Evolutionary conservation across 2,888 invertebrate genomes (phyloP), one percentile per base, ranked within the genome.

Genomic region (Parnassius mnemosyne): DNA sequence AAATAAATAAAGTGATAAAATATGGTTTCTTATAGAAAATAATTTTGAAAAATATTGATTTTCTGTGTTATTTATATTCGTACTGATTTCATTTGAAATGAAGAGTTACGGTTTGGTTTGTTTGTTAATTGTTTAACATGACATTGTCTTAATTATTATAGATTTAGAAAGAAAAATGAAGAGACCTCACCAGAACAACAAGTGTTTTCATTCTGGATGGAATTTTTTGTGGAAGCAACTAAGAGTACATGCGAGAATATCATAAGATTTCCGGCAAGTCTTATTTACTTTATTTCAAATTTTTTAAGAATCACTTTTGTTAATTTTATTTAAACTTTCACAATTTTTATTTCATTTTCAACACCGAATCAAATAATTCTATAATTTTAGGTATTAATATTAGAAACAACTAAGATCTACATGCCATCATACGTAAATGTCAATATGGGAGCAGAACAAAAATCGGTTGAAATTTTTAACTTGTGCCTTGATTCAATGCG

Each of bases 181-280:
- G 96, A 97, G 63, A 91, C 92, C 10, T 93, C 94, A 0, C 95
- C 96, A 0, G 97, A 97, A 80, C 96, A 97, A 81, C 95, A 97
- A 87, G 93, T 97, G 1, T 99, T 99, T 83, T 94, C 95, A 70
- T 99, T 99, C 88, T 99, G 99, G 99, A 97, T 98, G 94, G 99
- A 99, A 78, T 99, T 97, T 88, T 99, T 99, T 84, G 94, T 97
- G 47, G 99, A 98, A 87, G 98, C 98, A 11, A 97, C 96, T 42
- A 96, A 96, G 79, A 92, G 93, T 64, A 95, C 95, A 71, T 94
- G 95, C 72, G 95, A 95, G 63, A 95, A 96, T 81, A 94, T 93
- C 74, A 97, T 98, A 73, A 92, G 97, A 70, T 98, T 98, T 93
- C 98, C 98, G 60, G 96, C 96, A 86, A 93, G 94, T 80, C 3